Conservation (phyloP, 2,888 invertebrate genomes). For the Parnassius apollo region DNA sequence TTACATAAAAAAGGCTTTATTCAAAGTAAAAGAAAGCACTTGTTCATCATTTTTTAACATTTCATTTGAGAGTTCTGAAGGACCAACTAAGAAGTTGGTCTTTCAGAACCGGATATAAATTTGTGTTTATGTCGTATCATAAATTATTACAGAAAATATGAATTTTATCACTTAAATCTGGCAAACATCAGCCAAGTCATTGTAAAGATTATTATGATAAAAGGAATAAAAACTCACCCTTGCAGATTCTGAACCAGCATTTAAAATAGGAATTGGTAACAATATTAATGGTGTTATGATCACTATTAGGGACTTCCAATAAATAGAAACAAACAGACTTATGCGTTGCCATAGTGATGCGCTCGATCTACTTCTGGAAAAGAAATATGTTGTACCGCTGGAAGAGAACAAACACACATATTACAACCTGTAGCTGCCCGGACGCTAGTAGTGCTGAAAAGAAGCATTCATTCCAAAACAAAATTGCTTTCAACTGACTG, state of each 20-base stretch:
- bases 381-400: slow-evolving; percentile 73
- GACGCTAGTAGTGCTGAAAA: background rate
- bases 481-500: background rate
- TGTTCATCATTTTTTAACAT: too few species aligned
- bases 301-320: slow-evolving; percentile 88
- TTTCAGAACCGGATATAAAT: background rate
- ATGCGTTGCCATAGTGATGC: slow-evolving; percentile 62
- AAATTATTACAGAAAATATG: background rate
- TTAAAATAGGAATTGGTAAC: slow-evolving; percentile 84
- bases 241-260: slow-evolving; percentile 57
- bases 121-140: background rate
- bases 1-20: too few species aligned
- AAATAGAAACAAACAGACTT: slow-evolving; percentile 80
- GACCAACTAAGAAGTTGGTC: too few species aligned
- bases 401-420: slow-evolving; percentile 41
- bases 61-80: too few species aligned
- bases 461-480: background rate
- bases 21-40: too few species aligned
- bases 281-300: slow-evolving; percentile 85
- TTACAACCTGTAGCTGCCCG: slow-evolving; percentile 33
- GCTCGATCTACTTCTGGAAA: slow-evolving; percentile 60
- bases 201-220: background rate
- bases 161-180: background rate
- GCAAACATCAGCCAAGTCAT: too few species aligned
- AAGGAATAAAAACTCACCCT: slow-evolving; percentile 61